phyloP scores from a whole-genome alignment of 2,797 vertebrate species.

The Myripristis murdjan region DNA sequence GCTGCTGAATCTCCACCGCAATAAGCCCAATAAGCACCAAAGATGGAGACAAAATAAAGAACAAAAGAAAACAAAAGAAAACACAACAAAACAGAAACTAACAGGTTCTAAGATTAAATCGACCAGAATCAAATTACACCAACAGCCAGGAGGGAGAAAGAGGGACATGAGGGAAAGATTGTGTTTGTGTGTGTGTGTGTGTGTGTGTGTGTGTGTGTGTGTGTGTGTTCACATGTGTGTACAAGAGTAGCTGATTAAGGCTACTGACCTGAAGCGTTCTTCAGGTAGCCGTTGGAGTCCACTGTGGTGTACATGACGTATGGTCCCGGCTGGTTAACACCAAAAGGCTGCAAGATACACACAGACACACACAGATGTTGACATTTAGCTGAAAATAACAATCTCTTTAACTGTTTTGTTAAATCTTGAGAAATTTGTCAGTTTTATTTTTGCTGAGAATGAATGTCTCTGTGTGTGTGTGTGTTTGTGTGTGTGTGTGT shows the following conservation, averaged over 20 bases:
- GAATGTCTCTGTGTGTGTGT: no score
- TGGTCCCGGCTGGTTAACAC: conserved; percentile 97
- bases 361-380: conserved; percentile 33
- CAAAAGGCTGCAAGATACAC: conserved; percentile 90
- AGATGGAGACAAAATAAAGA: no score
- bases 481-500: no score
- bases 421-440: conserved; percentile 37
- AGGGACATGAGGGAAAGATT: no score
- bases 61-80: no score
- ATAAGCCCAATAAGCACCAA: no score
- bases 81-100: no score
- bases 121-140: no score
- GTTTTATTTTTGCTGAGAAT: conserved; percentile 29
- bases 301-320: conserved; percentile 97
- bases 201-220: neutral
- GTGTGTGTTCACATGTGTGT: neutral
- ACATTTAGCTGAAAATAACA: conserved; percentile 20
- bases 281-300: conserved; percentile 94
- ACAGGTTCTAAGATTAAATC: no score
- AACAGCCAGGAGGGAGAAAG: neutral
- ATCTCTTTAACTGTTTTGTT: conserved; percentile 41
- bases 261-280: conserved; percentile 95
- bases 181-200: no score
- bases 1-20: no score
- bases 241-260: neutral